These are phyloP conservation scores for Bibio marci DNA, from an alignment of 2,888 invertebrate species.

Conservation along the genomic window DNA sequence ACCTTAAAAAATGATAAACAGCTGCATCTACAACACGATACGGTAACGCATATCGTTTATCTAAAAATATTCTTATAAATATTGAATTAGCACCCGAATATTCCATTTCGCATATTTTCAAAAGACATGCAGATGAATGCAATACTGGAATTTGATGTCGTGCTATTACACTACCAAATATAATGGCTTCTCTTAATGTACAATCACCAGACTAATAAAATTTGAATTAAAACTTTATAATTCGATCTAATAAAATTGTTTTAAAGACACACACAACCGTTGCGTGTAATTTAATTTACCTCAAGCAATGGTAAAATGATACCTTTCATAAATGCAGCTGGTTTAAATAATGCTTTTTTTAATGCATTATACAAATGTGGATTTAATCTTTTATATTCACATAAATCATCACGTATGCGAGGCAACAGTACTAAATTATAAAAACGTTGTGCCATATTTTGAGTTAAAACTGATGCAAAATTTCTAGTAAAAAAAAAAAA, in stretches of 20 bases:
- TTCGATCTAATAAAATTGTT: too few species aligned
- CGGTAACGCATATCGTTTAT: slow-evolving; percentile 95
- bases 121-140: slow-evolving; percentile 86
- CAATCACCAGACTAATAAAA: slow-evolving; percentile 67
- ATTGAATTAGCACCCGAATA: slow-evolving; percentile 93
- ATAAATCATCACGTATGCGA: slow-evolving; percentile 82
- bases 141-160: slow-evolving; percentile 85
- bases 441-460: slow-evolving; percentile 91
- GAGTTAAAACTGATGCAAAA: slow-evolving; percentile 92
- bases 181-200: slow-evolving; percentile 87
- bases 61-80: slow-evolving; percentile 81
- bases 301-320: slow-evolving; percentile 54
- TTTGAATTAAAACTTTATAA: slow-evolving; percentile 2
- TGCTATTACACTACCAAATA: slow-evolving; percentile 79
- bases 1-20: slow-evolving; percentile 88
- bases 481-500: slow-evolving; percentile 51
- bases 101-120: slow-evolving; percentile 95
- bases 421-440: slow-evolving; percentile 87
- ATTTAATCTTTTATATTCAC: slow-evolving; percentile 87
- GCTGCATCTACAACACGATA: slow-evolving; percentile 88
- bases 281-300: slow-evolving; percentile 18
- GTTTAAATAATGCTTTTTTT: slow-evolving; percentile 85
- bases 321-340: slow-evolving; percentile 96
- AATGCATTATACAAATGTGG: slow-evolving; percentile 92
- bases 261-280: too few species aligned